Conservation (phyloP, 2,113 vertebrate species). For the Anas platyrhynchos region DNA sequence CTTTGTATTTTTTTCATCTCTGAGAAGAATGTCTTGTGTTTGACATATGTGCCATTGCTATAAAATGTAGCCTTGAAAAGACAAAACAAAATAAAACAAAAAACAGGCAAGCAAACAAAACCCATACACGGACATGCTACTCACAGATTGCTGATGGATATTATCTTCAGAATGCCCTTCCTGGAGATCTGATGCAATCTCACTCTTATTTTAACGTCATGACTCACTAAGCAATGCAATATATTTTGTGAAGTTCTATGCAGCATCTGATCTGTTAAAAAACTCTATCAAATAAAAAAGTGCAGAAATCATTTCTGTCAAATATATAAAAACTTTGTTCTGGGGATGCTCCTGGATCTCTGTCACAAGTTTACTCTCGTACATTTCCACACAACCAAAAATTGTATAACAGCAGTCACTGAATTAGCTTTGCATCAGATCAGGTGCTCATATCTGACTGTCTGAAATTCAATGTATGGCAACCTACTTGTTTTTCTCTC, state of each 20-base stretch:
- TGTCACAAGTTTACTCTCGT: not conserved
- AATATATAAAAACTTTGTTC: not conserved
- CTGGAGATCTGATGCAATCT: not conserved
- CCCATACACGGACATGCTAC: not conserved
- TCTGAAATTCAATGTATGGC: not conserved
- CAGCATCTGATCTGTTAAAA: not conserved
- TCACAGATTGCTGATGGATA: not conserved
- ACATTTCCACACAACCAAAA: not conserved
- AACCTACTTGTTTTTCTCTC: rapidly evolving
- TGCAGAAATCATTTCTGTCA: not conserved
- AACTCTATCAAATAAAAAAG: not conserved
- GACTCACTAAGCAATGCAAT: not conserved
- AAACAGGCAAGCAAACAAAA: not conserved
- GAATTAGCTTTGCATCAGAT: not conserved
- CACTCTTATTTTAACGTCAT: not conserved
- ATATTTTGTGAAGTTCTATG: not conserved
- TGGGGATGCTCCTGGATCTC: not conserved
- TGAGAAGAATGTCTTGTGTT: not conserved
- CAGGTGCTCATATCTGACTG: not conserved
- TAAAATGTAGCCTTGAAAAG: not conserved
- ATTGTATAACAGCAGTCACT: not conserved
- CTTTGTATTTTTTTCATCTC: not conserved
- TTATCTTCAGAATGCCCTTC: not conserved
- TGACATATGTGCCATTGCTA: not conserved
- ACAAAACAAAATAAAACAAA: not conserved